phyloP scores from a whole-genome alignment of 2,888 invertebrate species.

The Leucania comma region DNA sequence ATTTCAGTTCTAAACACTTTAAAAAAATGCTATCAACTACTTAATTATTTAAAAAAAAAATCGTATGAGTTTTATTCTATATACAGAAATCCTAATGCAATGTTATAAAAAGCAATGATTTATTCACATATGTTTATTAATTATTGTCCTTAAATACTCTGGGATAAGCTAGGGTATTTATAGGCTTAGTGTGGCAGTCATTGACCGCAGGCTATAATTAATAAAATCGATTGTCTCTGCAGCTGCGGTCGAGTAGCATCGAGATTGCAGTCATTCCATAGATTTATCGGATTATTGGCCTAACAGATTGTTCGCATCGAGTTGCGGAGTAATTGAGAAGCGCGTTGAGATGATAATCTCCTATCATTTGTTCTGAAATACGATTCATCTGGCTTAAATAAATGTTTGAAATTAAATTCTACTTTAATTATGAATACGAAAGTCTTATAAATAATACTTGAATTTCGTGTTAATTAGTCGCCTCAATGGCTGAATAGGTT shows the following conservation, averaged over 20 bases:
- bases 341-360: constrained; percentile 10
- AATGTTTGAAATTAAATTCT: neutral
- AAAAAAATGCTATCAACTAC: no score
- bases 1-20: no score
- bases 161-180: constrained; percentile 24
- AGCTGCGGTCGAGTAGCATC: constrained; percentile 38
- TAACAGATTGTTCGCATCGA: constrained; percentile 20
- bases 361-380: constrained; percentile 16
- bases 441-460: neutral
- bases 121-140: neutral
- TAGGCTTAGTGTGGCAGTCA: constrained; percentile 47
- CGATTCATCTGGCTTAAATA: constrained; percentile 1
- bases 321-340: constrained; percentile 28
- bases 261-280: constrained; percentile 40
- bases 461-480: neutral
- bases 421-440: neutral
- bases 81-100: neutral
- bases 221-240: constrained; percentile 70
- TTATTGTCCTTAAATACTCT: constrained; percentile 22
- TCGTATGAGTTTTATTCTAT: no score
- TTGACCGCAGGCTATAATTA: constrained; percentile 74
- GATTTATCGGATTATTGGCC: constrained; percentile 42
- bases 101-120: neutral
- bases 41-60: no score
- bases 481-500: neutral